Conservation (phyloP, 2,797 vertebrate genomes). For the Mareca strepera region DNA sequence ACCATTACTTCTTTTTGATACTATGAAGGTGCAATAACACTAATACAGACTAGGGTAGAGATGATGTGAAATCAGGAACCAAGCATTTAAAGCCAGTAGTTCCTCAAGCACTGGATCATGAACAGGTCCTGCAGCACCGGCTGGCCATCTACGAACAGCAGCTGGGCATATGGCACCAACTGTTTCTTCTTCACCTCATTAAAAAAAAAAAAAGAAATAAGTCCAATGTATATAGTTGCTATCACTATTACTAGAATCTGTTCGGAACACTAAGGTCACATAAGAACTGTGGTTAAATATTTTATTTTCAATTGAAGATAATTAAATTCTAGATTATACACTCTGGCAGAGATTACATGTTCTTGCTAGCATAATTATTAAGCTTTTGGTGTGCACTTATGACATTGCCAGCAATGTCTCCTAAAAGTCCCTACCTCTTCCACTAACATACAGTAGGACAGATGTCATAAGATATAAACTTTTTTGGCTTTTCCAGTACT, state of each 20-base stretch:
- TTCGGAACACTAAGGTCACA: not conserved
- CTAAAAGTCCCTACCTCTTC: slow-evolving; percentile 18
- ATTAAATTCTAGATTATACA: not conserved
- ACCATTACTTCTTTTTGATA: slow-evolving; percentile 47
- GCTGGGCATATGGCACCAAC: not conserved
- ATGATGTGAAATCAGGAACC: not conserved
- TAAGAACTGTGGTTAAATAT: not conserved
- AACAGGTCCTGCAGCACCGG: not conserved
- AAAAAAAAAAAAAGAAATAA: not conserved
- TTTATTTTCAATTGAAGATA: not conserved
- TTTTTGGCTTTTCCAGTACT: not conserved
- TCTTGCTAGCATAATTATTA: not conserved
- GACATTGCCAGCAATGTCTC: slow-evolving; percentile 20
- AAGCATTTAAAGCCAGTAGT: not conserved
- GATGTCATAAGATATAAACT: slow-evolving; percentile 16
- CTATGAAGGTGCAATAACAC: slow-evolving; percentile 34
- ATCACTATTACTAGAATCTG: not conserved
- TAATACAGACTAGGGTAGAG: not conserved
- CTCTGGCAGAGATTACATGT: not conserved
- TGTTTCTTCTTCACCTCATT: not conserved
- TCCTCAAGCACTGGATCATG: not conserved
- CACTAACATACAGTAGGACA: not conserved
- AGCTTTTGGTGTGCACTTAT: not conserved
- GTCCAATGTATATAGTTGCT: not conserved
- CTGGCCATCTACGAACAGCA: not conserved